A percentile compares a stretch with the other conserved stretches of the same genome.
phyloP scores from a whole-genome alignment of 1,140 invertebrate genomes.

The Cepaea nemoralis region DNA sequence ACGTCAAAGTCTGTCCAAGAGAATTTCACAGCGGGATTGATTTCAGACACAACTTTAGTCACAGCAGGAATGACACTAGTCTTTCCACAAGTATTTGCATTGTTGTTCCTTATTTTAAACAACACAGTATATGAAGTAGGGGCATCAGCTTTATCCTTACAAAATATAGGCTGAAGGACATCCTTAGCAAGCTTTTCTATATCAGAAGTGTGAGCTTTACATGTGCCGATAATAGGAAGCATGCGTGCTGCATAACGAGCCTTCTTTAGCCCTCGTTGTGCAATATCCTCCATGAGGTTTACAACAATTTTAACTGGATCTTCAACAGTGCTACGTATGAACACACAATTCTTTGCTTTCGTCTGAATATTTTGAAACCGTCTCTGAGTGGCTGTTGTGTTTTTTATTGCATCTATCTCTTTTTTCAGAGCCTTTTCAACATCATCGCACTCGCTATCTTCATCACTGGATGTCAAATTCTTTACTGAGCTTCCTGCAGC shows the following conservation, averaged over 20 bases:
- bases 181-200: constrained; percentile 79
- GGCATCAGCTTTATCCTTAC: constrained; percentile 73
- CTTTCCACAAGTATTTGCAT: constrained; percentile 76
- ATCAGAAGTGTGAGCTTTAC: constrained; percentile 82
- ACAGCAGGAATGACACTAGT: constrained; percentile 72
- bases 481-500: background rate
- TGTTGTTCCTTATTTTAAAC: constrained; percentile 85
- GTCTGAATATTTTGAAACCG: constrained; percentile 79
- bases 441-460: constrained; percentile 53
- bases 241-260: constrained; percentile 85
- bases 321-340: constrained; percentile 83
- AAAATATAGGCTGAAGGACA: constrained; percentile 83
- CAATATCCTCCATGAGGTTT: constrained; percentile 82
- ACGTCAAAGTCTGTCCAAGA: constrained; percentile 63
- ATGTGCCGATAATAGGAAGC: constrained; percentile 84
- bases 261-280: constrained; percentile 83
- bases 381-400: constrained; percentile 59
- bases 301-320: constrained; percentile 81
- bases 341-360: constrained; percentile 85
- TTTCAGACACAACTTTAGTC: constrained; percentile 52
- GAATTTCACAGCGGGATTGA: constrained; percentile 57
- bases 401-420: constrained; percentile 72
- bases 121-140: constrained; percentile 83
- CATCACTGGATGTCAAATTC: constrained; percentile 19
- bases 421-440: constrained; percentile 67